Base-by-base conservation (phyloP, 2,888 invertebrate genomes). In the Ochropleura plecta region DNA sequence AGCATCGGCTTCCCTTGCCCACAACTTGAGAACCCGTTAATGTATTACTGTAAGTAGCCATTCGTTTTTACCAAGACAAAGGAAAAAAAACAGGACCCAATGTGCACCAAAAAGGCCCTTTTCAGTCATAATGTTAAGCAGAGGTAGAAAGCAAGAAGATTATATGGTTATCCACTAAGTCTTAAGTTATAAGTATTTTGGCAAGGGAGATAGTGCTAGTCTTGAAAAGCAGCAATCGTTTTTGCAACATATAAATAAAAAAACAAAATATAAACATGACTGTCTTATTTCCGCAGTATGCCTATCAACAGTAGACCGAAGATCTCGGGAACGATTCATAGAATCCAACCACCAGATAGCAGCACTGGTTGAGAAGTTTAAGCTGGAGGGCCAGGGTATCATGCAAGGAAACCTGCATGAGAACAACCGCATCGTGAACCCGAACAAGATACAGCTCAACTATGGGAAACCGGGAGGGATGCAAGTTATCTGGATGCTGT, bases 1-100 rank as follows among this genome's bases (percentile, higher is more conserved):
- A 98, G 98, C 82, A 99, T 99, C 85, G 99, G 99, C 4, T 99
- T 99, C 92, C 99, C 99, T 0, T 99, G 99, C 93, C 99, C 99
- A 0, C 98, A 99, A 91, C 96, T 99, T 67, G 99, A 99, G 92
- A 99, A 99, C 94, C 99, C 99, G 0, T 97, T 99, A n/a, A 99
- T 99, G 98, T 99, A 99, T 94, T 99, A 99, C 92, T 96, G 99
- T 99, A 95, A 97, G 98, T 97, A 62, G 0, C 14, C 5, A 14
- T 57, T 44, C 44, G 4, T 40, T 16, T 59, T 55, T 14, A 48
- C 12, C 3, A 48, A 48, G 48, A 12, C 14, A 48, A 14, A 48
- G 14, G 14, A 12, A 48, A 48, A 48, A 48, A 48, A 48, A 10
- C 12, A 48, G 48, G 10, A 12, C 12, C 30, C 30, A 30, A 30